Evolutionary conservation across 2,113 vertebrate species (phyloP).

Genomic region (Peromyscus polionotus): DNA sequence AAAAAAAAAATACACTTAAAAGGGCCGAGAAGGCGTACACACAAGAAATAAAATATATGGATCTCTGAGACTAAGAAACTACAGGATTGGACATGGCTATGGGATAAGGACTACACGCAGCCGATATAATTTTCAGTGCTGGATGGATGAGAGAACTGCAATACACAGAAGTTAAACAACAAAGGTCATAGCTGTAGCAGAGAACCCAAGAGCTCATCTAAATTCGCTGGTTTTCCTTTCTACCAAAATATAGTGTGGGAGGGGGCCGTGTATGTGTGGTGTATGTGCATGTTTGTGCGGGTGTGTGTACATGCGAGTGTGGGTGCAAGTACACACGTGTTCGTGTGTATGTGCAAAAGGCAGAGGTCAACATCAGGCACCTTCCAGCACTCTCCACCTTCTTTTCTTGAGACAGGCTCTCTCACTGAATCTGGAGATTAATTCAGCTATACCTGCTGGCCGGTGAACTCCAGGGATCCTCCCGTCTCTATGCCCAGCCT

Average conservation of each 20-base stretch:
- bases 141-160: neutral
- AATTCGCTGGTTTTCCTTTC: constrained; percentile 41
- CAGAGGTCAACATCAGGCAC: neutral
- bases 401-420: neutral
- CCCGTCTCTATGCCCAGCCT: neutral
- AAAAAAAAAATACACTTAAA: constrained; percentile 42
- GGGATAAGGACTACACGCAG: neutral
- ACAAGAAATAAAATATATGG: neutral
- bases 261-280: neutral
- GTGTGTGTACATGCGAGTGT: too few relatives aligned
- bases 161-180: neutral
- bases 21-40: neutral
- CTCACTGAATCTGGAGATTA: neutral
- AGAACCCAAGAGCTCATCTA: neutral
- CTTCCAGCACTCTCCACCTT: neutral
- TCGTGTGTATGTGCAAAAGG: neutral
- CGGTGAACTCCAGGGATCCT: neutral
- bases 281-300: too few relatives aligned
- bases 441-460: neutral
- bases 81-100: neutral
- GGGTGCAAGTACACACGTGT: neutral
- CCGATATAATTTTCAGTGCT: neutral
- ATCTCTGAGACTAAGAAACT: neutral
- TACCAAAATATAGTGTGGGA: neutral
- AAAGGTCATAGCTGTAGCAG: neutral